Percentiles rank a stretch among this genome's conserved stretches.
phyloP scores from a whole-genome alignment of 2,797 vertebrate species.

The Notamacropus eugenii region DNA sequence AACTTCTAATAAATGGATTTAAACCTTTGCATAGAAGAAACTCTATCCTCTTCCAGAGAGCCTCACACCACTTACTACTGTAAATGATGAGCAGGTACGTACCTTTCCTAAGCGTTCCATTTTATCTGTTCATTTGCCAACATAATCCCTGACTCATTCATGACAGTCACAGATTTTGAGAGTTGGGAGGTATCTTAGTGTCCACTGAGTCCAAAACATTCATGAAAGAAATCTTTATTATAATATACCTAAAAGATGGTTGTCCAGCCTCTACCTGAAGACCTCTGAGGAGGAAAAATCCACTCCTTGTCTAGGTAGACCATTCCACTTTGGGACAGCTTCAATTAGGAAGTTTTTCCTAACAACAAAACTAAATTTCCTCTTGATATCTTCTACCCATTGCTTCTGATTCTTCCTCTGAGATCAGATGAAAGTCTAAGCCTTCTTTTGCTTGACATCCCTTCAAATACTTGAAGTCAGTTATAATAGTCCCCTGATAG shows the following conservation, averaged over 20 bases:
- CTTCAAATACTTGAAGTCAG: background rate
- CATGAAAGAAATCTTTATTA: background rate
- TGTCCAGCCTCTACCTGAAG: background rate
- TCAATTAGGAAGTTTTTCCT: background rate
- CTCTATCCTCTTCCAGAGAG: background rate
- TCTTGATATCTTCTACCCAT: background rate
- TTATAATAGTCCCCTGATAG: background rate
- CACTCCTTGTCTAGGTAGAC: background rate
- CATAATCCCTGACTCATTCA: background rate
- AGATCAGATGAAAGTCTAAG: background rate
- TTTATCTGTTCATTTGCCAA: background rate
- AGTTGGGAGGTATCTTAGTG: background rate
- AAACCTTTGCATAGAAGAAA: background rate
- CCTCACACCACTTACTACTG: background rate
- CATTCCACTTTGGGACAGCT: background rate
- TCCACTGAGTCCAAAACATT: background rate
- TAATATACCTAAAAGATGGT: background rate
- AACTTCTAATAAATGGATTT: background rate
- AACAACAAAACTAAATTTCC: background rate
- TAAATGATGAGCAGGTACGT: background rate
- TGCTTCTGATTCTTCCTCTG: background rate
- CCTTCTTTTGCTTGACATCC: background rate
- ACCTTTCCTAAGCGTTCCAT: background rate
- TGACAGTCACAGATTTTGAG: background rate
- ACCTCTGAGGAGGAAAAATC: background rate